Conservation (phyloP, 2,113 vertebrate species). For the Gnathonemus longibarbis region DNA sequence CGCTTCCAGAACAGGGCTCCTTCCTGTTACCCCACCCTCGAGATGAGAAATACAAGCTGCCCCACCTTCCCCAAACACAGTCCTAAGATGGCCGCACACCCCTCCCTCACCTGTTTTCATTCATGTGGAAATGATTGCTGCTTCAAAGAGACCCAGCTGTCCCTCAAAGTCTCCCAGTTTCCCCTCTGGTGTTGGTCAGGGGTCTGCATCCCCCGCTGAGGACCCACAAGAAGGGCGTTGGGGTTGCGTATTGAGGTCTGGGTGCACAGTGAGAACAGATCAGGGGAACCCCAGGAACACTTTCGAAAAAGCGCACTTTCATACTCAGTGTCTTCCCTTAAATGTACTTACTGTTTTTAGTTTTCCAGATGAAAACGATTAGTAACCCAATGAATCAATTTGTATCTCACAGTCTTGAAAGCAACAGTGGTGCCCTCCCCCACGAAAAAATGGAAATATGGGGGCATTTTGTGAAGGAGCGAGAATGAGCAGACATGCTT, state of each 20-base stretch:
- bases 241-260: not conserved
- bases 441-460: not conserved
- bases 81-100: not conserved
- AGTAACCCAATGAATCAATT: not conserved
- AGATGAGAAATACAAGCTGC: not conserved
- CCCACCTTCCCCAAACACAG: not conserved
- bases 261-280: not conserved
- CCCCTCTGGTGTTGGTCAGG: not conserved
- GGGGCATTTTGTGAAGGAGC: not conserved
- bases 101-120: not conserved
- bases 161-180: not conserved
- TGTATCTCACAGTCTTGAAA: not conserved
- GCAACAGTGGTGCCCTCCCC: not conserved
- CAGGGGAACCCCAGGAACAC: not conserved
- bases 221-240: not conserved
- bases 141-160: not conserved
- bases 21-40: not conserved
- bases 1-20: constrained; percentile 8
- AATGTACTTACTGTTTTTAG: not conserved
- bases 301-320: not conserved
- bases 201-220: not conserved
- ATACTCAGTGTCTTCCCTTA: not conserved
- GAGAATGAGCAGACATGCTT: not conserved
- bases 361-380: not conserved
- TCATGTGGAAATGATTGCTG: not conserved